Evolutionary conservation across 2,888 invertebrate species (phyloP).

Genomic region (Sussaba pulchella): DNA sequence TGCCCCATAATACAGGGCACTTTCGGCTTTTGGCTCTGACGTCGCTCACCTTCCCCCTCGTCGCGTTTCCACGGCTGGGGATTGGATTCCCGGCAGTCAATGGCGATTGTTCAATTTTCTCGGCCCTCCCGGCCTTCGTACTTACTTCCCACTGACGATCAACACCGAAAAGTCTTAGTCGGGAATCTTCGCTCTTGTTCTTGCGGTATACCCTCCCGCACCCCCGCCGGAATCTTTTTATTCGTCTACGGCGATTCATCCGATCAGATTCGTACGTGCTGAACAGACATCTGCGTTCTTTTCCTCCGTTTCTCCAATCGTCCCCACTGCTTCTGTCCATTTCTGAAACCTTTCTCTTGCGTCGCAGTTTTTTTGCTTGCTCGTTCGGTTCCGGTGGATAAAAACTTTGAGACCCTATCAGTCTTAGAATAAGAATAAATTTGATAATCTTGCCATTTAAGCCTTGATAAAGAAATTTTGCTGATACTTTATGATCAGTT

Average conservation of each 20-base stretch:
- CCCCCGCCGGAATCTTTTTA: constrained; percentile 12
- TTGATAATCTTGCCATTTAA: too few species aligned
- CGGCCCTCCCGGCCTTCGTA: constrained; percentile 9
- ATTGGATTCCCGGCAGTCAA: constrained; percentile 42
- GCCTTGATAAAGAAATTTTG: too few species aligned
- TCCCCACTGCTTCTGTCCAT: not conserved
- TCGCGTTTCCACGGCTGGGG: not conserved
- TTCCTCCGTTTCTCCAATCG: not conserved
- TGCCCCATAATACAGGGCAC: constrained; percentile 37
- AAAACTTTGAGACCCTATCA: not conserved
- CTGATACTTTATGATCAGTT: too few species aligned
- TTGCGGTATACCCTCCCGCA: constrained; percentile 25
- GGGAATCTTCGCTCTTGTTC: constrained; percentile 24
- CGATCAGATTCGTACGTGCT: constrained; percentile 43
- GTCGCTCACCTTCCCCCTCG: constrained; percentile 1
- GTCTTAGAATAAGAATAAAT: too few species aligned
- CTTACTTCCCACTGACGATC: not conserved
- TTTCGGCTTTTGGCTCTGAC: constrained; percentile 41
- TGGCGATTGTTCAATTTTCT: constrained; percentile 50
- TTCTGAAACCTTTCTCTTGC: not conserved
- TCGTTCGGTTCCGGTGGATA: not conserved
- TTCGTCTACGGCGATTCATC: constrained; percentile 14
- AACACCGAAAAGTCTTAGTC: not conserved
- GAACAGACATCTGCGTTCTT: constrained; percentile 2
- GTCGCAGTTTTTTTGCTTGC: not conserved